These are phyloP conservation scores for Chrosomus eos DNA, from an alignment of 2,797 vertebrate species.

Conservation along the genomic window DNA sequence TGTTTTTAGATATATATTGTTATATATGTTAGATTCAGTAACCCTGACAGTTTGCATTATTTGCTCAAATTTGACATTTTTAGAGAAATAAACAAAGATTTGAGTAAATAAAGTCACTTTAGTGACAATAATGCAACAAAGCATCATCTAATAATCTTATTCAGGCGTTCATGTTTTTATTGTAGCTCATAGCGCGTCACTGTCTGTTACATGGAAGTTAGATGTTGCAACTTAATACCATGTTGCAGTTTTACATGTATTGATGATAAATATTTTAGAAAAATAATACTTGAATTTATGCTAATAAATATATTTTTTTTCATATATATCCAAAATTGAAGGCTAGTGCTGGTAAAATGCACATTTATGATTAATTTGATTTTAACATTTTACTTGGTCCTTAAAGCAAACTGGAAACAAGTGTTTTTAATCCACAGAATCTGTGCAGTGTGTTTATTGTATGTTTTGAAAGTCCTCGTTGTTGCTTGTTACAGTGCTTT, in stretches of 20 bases:
- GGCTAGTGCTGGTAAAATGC: slow-evolving; percentile 19
- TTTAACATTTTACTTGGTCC: slow-evolving; percentile 18
- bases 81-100: neutral
- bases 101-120: slow-evolving; percentile 15
- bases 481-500: slow-evolving; percentile 26
- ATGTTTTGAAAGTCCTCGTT: slow-evolving; percentile 3
- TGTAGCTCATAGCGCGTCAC: neutral
- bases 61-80: slow-evolving; percentile 6
- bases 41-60: slow-evolving; percentile 3
- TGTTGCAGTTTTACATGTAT: slow-evolving; percentile 12
- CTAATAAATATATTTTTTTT: neutral
- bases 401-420: slow-evolving; percentile 21
- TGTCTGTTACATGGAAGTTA: slow-evolving; percentile 7
- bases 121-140: neutral
- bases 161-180: neutral
- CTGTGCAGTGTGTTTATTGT: slow-evolving; percentile 10
- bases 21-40: neutral
- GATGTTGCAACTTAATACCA: neutral
- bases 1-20: slow-evolving; percentile 5
- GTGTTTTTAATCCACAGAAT: slow-evolving; percentile 24
- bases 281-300: slow-evolving; percentile 43
- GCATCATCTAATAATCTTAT: slow-evolving; percentile 4
- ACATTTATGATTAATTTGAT: slow-evolving; percentile 11
- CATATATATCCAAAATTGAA: slow-evolving; percentile 12
- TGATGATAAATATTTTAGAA: neutral